A percentile compares a stretch with the other conserved stretches of the same genome.
Evolutionary conservation across 92 coral and sea anemone genomes (phyloP).

Genomic region (Umimayanthus kanabou): DNA sequence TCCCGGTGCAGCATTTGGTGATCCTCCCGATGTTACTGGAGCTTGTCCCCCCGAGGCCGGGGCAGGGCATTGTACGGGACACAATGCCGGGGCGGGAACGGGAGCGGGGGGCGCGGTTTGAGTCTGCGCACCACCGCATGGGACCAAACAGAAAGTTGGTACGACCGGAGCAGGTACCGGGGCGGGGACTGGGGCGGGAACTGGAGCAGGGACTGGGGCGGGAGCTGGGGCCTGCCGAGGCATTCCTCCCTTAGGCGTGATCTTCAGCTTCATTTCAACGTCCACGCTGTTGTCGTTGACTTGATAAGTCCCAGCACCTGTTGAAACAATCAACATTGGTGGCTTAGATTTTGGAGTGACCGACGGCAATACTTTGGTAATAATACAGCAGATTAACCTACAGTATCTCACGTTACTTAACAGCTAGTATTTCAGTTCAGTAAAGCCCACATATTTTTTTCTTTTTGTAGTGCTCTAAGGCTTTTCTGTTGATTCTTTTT

Average conservation of each 20-base stretch:
- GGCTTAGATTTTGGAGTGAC: too few relatives aligned
- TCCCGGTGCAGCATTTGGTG: slow-evolving; percentile 36
- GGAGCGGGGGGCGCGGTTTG: background rate
- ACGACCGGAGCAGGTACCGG: slow-evolving; percentile 1
- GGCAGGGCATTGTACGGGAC: slow-evolving; percentile 36
- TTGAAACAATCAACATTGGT: background rate
- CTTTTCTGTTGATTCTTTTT: too few relatives aligned
- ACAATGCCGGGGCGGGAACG: slow-evolving; percentile 20
- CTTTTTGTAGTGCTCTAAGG: too few relatives aligned
- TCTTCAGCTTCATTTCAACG: slow-evolving; percentile 64
- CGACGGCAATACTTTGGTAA: too few relatives aligned
- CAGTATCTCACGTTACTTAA: too few relatives aligned
- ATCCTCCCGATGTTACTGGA: slow-evolving; percentile 44
- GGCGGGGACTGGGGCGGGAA: background rate
- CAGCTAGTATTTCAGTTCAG: too few relatives aligned
- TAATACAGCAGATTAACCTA: too few relatives aligned
- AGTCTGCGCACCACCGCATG: background rate
- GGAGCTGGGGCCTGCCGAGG: background rate
- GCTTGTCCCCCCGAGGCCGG: slow-evolving; percentile 35
- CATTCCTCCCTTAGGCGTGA: slow-evolving; percentile 36
- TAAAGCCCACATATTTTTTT: too few relatives aligned
- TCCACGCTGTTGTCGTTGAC: slow-evolving; percentile 63
- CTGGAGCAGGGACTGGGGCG: background rate
- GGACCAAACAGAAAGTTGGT: slow-evolving; percentile 43
- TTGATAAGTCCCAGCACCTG: slow-evolving; percentile 82